phyloP scores from a whole-genome alignment of 2,113 vertebrate genomes.

The Poeciliopsis turrubarensis region DNA sequence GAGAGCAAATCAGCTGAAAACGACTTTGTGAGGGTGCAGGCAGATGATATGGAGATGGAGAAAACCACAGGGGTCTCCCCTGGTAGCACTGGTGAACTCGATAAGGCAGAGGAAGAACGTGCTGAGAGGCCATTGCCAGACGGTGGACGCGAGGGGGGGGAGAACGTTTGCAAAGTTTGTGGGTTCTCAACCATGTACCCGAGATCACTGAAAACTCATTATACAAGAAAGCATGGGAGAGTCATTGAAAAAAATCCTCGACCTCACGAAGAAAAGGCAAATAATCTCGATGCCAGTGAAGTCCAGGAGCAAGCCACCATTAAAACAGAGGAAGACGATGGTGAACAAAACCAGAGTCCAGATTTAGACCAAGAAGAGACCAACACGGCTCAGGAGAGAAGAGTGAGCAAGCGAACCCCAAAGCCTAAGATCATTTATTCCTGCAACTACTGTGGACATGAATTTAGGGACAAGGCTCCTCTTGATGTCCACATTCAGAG shows the following conservation, averaged over 20 bases:
- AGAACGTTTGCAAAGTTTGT: constrained; percentile 64
- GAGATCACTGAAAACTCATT: constrained; percentile 80
- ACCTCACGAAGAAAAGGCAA: constrained; percentile 18
- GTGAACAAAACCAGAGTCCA: constrained; percentile 20
- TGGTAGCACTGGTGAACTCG: constrained; percentile 70
- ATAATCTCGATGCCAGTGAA: constrained; percentile 27
- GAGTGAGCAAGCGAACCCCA: constrained; percentile 69
- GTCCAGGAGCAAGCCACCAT: constrained; percentile 43
- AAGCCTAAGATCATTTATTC: constrained; percentile 74
- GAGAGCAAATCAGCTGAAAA: constrained; percentile 54
- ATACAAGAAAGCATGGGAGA: constrained; percentile 68
- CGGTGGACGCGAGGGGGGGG: constrained; percentile 13
- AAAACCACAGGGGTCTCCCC: constrained; percentile 51
- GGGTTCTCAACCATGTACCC: constrained; percentile 75
- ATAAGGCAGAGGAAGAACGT: constrained; percentile 30
- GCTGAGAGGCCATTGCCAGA: constrained; percentile 2
- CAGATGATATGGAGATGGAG: constrained; percentile 47
- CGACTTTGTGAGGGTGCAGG: constrained; percentile 48
- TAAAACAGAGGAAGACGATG: constrained; percentile 35
- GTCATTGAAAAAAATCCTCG: constrained; percentile 20
- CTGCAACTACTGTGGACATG: constrained; percentile 78
- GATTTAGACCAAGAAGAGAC: constrained; percentile 28
- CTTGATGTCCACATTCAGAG: constrained; percentile 77
- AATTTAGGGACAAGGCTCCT: constrained; percentile 73
- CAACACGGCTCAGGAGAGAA: constrained; percentile 40